A percentile compares a stretch with the other conserved stretches of the same genome.
Evolutionary conservation across 2,888 invertebrate genomes (phyloP).

Genomic region (Nymphalis polychloros): DNA sequence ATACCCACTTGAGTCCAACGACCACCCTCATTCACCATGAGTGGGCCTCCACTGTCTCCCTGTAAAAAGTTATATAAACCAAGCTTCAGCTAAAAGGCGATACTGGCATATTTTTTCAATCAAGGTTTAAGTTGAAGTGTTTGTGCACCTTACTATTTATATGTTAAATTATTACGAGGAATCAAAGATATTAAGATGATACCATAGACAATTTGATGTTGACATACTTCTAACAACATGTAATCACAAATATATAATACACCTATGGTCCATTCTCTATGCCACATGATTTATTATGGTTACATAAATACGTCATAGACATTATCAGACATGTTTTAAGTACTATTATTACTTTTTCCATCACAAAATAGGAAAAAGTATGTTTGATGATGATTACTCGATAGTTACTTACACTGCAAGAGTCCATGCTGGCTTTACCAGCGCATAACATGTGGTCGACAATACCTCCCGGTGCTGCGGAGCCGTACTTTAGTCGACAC

Average conservation of each 20-base stretch:
- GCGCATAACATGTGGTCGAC: conserved; percentile 94
- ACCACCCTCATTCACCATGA: conserved; percentile 89
- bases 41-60: conserved; percentile 95
- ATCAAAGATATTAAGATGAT: too few relatives aligned
- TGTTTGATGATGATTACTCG: not conserved
- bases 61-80: conserved; percentile 51
- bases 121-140: too few relatives aligned
- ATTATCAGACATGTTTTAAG: too few relatives aligned
- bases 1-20: conserved; percentile 93
- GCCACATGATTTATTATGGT: conserved; percentile 82
- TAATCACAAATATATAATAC: conserved; percentile 29
- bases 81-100: too few relatives aligned
- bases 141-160: too few relatives aligned
- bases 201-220: too few relatives aligned
- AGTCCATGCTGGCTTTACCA: conserved; percentile 91
- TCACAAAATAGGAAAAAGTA: not conserved
- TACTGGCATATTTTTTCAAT: too few relatives aligned
- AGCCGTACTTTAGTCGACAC: conserved; percentile 90
- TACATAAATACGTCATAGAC: too few relatives aligned
- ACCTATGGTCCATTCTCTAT: conserved; percentile 88
- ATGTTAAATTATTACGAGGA: too few relatives aligned
- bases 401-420: conserved; percentile 88
- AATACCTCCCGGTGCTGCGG: conserved; percentile 94
- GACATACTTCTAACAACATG: not conserved
- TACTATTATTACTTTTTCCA: too few relatives aligned